Conservation (phyloP, 2,888 invertebrate species). For the Caenorhabditis sp. region DNA sequence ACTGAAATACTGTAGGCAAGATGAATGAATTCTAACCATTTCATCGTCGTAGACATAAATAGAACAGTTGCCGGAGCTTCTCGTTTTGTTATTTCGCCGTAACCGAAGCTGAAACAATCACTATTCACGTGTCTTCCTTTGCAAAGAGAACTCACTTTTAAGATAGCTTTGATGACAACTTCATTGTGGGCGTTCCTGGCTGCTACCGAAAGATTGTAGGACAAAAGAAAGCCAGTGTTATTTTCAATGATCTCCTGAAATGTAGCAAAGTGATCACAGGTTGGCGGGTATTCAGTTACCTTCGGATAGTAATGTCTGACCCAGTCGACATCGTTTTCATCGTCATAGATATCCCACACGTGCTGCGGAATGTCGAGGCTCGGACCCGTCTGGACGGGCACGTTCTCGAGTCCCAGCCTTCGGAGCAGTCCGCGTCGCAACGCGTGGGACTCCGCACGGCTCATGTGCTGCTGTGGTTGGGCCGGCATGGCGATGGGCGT, state of each 20-base stretch:
- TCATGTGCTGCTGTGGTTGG: background rate
- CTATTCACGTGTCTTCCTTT: background rate
- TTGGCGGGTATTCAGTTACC: constrained; percentile 1
- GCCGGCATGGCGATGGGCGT: constrained; percentile 27
- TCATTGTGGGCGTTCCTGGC: constrained; percentile 53
- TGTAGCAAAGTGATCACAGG: no score
- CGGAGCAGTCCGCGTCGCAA: constrained; percentile 50
- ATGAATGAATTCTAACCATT: background rate
- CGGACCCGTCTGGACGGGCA: constrained; percentile 51
- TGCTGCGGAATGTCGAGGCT: constrained; percentile 68
- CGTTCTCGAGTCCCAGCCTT: constrained; percentile 59
- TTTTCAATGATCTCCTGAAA: constrained; percentile 66
- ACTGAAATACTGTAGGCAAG: background rate
- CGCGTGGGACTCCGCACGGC: constrained; percentile 14
- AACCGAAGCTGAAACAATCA: constrained; percentile 22
- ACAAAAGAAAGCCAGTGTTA: constrained; percentile 60
- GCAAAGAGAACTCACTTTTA: constrained; percentile 37
- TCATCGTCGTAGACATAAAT: constrained; percentile 38
- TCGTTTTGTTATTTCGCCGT: constrained; percentile 31
- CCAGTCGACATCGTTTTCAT: constrained; percentile 65
- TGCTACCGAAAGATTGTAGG: constrained; percentile 66
- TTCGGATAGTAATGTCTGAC: constrained; percentile 70
- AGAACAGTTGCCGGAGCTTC: constrained; percentile 21
- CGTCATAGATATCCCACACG: constrained; percentile 72
- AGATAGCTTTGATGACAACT: constrained; percentile 37